These are phyloP conservation scores for Cheirogaleus major DNA, from an alignment of 2,797 vertebrate genomes.

Conservation along the genomic window DNA sequence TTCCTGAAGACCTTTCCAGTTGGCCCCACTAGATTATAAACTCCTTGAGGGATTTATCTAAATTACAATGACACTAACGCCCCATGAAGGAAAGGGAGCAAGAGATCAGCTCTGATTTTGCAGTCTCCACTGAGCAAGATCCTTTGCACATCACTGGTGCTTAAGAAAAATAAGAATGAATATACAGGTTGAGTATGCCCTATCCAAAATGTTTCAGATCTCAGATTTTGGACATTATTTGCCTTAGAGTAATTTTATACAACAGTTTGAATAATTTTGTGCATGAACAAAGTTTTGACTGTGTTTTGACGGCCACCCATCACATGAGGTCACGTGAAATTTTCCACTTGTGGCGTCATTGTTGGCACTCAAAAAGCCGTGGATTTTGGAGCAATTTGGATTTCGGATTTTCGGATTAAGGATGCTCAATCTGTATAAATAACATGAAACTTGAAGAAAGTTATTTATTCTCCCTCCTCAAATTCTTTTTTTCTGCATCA, in stretches of 20 bases:
- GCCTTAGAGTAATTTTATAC: not conserved
- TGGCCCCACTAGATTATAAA: not conserved
- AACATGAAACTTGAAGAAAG: not conserved
- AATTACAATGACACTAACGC: not conserved
- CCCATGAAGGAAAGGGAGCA: not conserved
- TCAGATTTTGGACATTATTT: not conserved
- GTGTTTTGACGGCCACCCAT: not conserved
- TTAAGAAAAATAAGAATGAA: not conserved
- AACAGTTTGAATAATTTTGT: not conserved
- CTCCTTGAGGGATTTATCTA: not conserved
- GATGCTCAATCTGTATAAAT: not conserved
- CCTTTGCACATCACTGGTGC: not conserved
- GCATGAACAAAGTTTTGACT: not conserved
- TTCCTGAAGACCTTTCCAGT: not conserved
- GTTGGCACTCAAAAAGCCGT: not conserved
- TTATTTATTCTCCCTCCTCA: not conserved
- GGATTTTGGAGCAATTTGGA: not conserved
- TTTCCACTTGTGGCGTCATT: not conserved
- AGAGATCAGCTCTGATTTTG: not conserved
- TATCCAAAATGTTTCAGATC: not conserved
- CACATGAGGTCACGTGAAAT: not conserved
- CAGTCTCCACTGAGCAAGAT: not conserved
- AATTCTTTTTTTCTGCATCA: conserved; percentile 18
- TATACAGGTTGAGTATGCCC: too few species aligned
- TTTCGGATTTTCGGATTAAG: not conserved